Base-by-base conservation (phyloP, 2,113 vertebrate species). In the Thalassarche chlororhynchos region DNA sequence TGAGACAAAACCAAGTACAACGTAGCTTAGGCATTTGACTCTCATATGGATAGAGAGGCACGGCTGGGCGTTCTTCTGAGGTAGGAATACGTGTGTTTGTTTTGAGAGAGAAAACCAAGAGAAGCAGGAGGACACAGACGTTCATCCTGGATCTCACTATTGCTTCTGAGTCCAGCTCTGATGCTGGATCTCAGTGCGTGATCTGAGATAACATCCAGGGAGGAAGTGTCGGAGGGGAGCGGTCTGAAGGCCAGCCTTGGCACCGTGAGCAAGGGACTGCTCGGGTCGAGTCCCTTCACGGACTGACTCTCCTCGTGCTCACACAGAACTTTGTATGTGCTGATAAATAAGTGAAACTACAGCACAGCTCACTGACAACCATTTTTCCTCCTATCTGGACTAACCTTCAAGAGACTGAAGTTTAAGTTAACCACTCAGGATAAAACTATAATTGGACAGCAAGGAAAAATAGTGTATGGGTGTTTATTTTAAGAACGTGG, bases 271-370 rank as follows among this genome's bases (percentile, higher is more conserved):
- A 40, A 24, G 34, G 66, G 38, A 25, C 38, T 38, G 79, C 38
- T 76, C 0, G 0, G 32, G 32, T 17, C 0, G 0, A 88, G 36
- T 20, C 11, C 12, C 36, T 61, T 31, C 49, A 38, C 0, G 8
- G 25, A 25, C 29, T 24, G 64, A 15, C 17, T 14, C 46, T 81
- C 24, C 55, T 90, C 0, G 0, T 60, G 16, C 80, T 71, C 77
- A 78, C 29, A 62, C n/a, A 94, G 74, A 93, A 42, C n/a, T 75
- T 62, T 17, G 23, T n/a, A 42, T 2, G 0, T 32, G 32, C 29
- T 68, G 32, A 31, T n/a, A 68, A 80, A 26, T 23, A 49, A 28
- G 8, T 36, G 55, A 81, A 91, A 83, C 25, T 26, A 52, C 51
- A 84, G 51, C 69, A 62, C 57, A 71, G 55, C n/a, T 62, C 57